phyloP scores from a whole-genome alignment of 1,140 invertebrate genomes.

The Latrodectus geometricus region DNA sequence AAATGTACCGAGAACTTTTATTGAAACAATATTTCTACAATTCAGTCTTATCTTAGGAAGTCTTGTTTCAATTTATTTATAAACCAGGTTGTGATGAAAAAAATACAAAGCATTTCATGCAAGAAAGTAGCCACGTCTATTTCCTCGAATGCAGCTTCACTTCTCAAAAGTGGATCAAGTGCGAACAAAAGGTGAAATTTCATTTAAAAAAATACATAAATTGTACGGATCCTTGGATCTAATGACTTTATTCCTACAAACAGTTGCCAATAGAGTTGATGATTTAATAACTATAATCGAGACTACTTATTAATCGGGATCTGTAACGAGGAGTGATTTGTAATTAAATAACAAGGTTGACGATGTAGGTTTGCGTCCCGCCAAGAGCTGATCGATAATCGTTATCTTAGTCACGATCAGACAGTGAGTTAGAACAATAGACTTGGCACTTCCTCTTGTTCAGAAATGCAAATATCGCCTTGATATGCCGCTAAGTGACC shows the following conservation, averaged over 20 bases:
- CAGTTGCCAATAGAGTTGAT: constrained; percentile 7
- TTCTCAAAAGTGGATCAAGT: neutral
- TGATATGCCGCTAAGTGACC: neutral
- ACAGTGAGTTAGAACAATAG: neutral
- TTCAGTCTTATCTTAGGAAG: too few species aligned
- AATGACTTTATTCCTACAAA: neutral
- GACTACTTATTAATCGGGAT: constrained; percentile 8
- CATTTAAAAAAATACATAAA: constrained; percentile 9
- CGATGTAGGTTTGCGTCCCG: neutral
- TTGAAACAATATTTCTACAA: too few species aligned
- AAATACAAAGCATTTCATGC: neutral
- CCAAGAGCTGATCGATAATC: neutral
- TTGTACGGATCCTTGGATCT: neutral
- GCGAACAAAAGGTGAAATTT: neutral
- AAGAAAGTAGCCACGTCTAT: neutral
- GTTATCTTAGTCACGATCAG: neutral
- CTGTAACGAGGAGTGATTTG: neutral
- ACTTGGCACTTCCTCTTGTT: neutral
- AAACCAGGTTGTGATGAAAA: neutral
- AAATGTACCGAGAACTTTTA: too few species aligned
- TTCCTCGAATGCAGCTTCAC: neutral
- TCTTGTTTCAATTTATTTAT: too few species aligned
- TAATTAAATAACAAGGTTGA: constrained; percentile 44
- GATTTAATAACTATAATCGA: constrained; percentile 48
- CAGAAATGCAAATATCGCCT: constrained; percentile 1